Evolutionary conservation across 2,888 invertebrate genomes (phyloP), one percentile per base, ranked within the genome.

Genomic region (Andrena camellia): DNA sequence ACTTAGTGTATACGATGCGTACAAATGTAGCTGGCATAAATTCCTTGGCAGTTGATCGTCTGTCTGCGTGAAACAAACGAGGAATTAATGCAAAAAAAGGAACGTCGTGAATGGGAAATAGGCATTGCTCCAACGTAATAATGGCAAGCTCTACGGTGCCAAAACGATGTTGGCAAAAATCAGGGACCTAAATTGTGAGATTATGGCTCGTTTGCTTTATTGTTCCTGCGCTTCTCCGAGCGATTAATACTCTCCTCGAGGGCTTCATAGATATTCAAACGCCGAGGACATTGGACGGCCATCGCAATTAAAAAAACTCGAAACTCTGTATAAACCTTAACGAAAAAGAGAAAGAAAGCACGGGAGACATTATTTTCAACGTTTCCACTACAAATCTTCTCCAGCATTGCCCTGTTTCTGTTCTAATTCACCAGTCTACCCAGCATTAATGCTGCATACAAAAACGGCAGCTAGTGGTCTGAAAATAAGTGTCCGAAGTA

Each of bases 131-230:
- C 70, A 70, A 78, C 35, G 52, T 52, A 78, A 78, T 80, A 80
- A 78, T 60, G 69, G 79, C 52, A 26, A 23, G 42, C 64, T 66
- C 48, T 31, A 33, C 64, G 35, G 64, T 78, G 78, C 60, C 78
- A 80, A 78, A 78, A 69, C 66, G 66, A 66, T 50, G 33, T 66
- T 80, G 79, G 79, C 70, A 80, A 70, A 80, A 80, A 78, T 78
- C 70, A 48, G 23, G 2, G 78, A 42, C 29, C 68, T 60, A 78
- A 78, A 66, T 64, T 26, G 78, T 52, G 59, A 60, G 59, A 78
- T 78, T 69, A 80, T 23, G 33, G 59, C 42, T 31, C 50, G 59
- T 78, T 78, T 77, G 20, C 29, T 33, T 69, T 48, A 13, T 29
- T 64, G 48, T 26, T 6, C 17, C 4, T 1, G 2, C 10, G 6